phyloP scores from a whole-genome alignment of 2,888 invertebrate species.

The Hemistola chrysoprasaria region DNA sequence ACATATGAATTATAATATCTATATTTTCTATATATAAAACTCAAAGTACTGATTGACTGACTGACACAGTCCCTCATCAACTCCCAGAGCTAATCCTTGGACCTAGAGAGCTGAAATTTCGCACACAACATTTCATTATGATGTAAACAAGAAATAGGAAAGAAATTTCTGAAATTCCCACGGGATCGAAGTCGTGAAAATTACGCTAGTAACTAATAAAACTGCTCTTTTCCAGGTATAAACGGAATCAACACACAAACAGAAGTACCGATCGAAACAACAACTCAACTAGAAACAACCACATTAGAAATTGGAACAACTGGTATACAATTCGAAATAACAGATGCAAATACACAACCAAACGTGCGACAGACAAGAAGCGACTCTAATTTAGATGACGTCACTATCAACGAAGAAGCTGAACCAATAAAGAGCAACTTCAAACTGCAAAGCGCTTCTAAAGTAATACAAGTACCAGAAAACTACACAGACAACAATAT shows the following conservation, averaged over 20 bases:
- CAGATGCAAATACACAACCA: conserved; percentile 23
- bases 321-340: conserved; percentile 30
- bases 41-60: no score
- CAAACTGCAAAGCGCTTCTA: conserved; percentile 65
- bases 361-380: conserved; percentile 26
- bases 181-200: no score
- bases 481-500: conserved; percentile 49
- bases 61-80: no score
- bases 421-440: conserved; percentile 38
- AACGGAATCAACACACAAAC: conserved; percentile 47
- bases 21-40: no score
- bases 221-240: conserved; percentile 45
- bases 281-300: conserved; percentile 10
- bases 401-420: conserved; percentile 22
- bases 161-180: no score
- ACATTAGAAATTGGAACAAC: conserved; percentile 24
- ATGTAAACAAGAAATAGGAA: no score
- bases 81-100: no score
- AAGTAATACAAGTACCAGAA: conserved; percentile 51
- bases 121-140: no score
- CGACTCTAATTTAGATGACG: conserved; percentile 34
- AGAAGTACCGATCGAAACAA: conserved; percentile 18
- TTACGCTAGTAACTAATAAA: no score
- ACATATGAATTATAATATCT: no score
- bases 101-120: no score